Evolutionary conservation across 2,113 vertebrate genomes (phyloP).

Genomic region (Marmota monax): DNA sequence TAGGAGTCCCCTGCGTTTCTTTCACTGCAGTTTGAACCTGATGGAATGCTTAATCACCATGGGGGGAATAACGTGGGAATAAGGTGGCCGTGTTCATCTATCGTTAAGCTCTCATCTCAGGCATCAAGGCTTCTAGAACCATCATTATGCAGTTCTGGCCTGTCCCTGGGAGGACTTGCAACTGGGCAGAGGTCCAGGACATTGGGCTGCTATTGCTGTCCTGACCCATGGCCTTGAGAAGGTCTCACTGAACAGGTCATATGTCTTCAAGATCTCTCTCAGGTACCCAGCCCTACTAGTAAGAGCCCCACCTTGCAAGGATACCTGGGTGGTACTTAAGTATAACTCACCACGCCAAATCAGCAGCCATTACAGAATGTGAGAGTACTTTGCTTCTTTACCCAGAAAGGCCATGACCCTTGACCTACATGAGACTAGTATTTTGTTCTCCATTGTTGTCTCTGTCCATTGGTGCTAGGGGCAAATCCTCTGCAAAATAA

Average conservation of each 20-base stretch:
- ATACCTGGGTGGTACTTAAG: constrained; percentile 41
- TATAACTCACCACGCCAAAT: constrained; percentile 24
- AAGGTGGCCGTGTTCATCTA: background rate
- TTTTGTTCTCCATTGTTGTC: constrained; percentile 2
- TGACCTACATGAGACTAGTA: constrained; percentile 52
- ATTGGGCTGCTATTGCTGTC: background rate
- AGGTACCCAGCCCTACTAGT: background rate
- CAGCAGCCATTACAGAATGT: background rate
- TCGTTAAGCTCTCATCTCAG: background rate
- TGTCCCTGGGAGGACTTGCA: background rate
- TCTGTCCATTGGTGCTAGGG: background rate
- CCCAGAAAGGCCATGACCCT: constrained; percentile 50
- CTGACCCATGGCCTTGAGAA: constrained; percentile 41
- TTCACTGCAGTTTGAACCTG: background rate
- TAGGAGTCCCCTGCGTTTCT: background rate
- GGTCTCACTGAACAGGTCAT: background rate
- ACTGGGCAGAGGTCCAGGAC: background rate
- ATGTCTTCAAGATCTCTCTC: background rate
- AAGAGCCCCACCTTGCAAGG: background rate
- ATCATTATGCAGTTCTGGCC: background rate
- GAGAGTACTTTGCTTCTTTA: constrained; percentile 1
- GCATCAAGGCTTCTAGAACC: constrained; percentile 31
- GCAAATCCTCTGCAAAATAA: background rate
- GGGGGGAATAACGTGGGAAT: too few species aligned
- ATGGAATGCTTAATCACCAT: background rate